Evolutionary conservation across 2,113 vertebrate genomes (phyloP).

Genomic region (Pteruthius melanotis): DNA sequence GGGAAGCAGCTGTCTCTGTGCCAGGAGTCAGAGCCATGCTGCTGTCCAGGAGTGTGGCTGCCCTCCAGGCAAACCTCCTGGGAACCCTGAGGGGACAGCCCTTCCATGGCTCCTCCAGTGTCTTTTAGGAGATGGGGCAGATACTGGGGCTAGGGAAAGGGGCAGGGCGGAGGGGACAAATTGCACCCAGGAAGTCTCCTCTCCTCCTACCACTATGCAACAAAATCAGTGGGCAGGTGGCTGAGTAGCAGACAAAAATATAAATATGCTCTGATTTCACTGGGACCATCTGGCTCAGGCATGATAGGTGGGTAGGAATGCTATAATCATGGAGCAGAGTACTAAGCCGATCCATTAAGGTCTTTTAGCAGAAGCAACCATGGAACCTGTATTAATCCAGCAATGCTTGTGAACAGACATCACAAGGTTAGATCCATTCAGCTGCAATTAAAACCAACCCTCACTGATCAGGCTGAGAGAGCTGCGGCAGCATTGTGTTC

Average conservation of each 20-base stretch:
- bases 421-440: slow-evolving; percentile 46
- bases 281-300: slow-evolving; percentile 43
- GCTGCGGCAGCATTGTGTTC: neutral
- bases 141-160: accelerated
- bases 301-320: slow-evolving; percentile 54
- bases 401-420: slow-evolving; percentile 4
- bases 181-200: neutral
- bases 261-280: slow-evolving; percentile 47
- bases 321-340: slow-evolving; percentile 48
- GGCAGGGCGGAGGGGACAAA: neutral
- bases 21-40: neutral
- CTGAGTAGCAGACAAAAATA: slow-evolving; percentile 46
- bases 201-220: slow-evolving; percentile 19
- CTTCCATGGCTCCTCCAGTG: accelerated
- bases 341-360: slow-evolving; percentile 63
- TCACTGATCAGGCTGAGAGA: neutral
- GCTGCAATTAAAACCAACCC: slow-evolving; percentile 27
- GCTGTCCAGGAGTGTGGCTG: neutral
- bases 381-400: slow-evolving; percentile 38
- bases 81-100: neutral
- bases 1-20: neutral
- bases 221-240: slow-evolving; percentile 54
- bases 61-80: neutral
- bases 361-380: slow-evolving; percentile 53
- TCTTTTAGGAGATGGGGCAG: neutral